Conservation (phyloP, 30 jellyfish, hydroid and myxozoan genomes). For the Turritopsis dohrnii region DNA sequence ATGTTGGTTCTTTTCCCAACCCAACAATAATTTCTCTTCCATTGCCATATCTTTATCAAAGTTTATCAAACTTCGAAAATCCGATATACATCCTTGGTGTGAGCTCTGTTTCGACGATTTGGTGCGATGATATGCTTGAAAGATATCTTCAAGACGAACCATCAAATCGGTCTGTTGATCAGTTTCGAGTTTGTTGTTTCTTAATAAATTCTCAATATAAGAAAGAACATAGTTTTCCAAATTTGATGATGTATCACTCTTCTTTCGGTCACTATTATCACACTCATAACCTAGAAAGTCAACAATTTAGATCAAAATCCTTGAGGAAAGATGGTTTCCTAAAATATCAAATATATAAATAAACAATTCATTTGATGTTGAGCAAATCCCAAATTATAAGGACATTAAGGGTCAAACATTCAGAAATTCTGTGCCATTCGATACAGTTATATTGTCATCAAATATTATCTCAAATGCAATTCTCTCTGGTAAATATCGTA, state of each 20-base stretch:
- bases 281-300: not conserved
- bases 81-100: not conserved
- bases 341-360: too few species aligned
- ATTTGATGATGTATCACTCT: not conserved
- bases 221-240: not conserved
- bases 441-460: too few species aligned
- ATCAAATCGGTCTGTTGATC: not conserved
- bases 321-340: too few species aligned
- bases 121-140: not conserved
- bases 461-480: too few species aligned
- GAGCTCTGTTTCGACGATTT: not conserved
- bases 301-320: too few species aligned
- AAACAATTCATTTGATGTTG: too few species aligned
- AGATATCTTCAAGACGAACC: not conserved
- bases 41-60: not conserved
- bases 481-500: too few species aligned
- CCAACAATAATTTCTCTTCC: not conserved
- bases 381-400: too few species aligned
- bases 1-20: slow-evolving; percentile 28
- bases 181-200: not conserved
- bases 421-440: too few species aligned
- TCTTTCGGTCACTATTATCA: not conserved
- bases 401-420: too few species aligned
- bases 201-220: not conserved
- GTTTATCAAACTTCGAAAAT: not conserved